Percentiles rank a stretch among this genome's conserved stretches.
phyloP scores from a whole-genome alignment of 2,888 invertebrate species.

The Xestia xanthographa region DNA sequence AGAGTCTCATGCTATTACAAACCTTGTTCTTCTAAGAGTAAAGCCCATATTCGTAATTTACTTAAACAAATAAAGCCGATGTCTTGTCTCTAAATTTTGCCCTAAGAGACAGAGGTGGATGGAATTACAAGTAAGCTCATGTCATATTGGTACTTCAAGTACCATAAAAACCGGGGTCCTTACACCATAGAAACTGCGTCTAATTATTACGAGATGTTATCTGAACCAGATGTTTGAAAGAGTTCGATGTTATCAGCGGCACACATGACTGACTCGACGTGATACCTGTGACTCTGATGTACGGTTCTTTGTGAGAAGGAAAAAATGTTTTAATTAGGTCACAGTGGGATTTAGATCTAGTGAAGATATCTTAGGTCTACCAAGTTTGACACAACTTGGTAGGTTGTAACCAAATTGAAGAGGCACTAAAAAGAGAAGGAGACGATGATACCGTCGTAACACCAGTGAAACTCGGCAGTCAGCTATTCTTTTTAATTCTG shows the following conservation, averaged over 20 bases:
- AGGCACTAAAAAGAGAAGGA: background rate
- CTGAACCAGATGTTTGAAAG: slow-evolving; percentile 67
- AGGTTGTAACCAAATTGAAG: background rate
- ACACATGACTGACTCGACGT: slow-evolving; percentile 43
- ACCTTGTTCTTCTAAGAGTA: background rate
- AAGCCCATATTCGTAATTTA: background rate
- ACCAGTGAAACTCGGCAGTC: background rate
- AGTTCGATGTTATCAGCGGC: slow-evolving; percentile 65
- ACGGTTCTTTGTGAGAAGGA: slow-evolving; percentile 40
- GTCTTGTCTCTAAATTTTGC: background rate
- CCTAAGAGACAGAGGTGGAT: background rate
- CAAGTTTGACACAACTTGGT: background rate
- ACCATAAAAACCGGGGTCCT: slow-evolving; percentile 56
- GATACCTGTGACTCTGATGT: slow-evolving; percentile 36
- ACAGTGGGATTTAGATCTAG: slow-evolving; percentile 28
- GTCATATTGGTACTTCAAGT: slow-evolving; percentile 19
- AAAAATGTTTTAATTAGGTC: slow-evolving; percentile 37
- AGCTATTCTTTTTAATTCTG: background rate
- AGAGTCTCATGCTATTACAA: background rate
- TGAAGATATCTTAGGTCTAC: background rate
- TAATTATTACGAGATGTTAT: slow-evolving; percentile 63
- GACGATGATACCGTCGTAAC: too few relatives aligned
- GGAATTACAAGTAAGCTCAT: slow-evolving; percentile 32
- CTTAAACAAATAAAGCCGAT: background rate
- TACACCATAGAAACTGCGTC: slow-evolving; percentile 41